phyloP scores from a whole-genome alignment of 1,140 invertebrate species.

The Eurosta solidaginis region DNA sequence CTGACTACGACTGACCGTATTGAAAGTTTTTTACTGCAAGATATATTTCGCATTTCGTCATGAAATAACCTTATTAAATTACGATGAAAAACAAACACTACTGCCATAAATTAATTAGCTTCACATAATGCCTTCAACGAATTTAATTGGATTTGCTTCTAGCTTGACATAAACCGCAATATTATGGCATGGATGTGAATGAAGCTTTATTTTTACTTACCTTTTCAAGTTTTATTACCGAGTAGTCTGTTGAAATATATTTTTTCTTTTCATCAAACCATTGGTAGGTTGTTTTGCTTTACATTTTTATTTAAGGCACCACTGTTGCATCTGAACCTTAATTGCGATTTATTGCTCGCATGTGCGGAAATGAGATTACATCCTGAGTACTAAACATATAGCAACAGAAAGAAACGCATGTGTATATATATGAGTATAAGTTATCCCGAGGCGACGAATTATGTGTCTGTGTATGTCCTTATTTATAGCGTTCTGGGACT shows the following conservation, averaged over 20 bases:
- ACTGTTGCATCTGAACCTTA: conserved; percentile 21
- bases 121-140: not conserved
- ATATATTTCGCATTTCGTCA: too few relatives aligned
- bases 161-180: not conserved
- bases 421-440: not conserved
- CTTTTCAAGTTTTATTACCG: not conserved
- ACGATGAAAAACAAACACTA: not conserved
- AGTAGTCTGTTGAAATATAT: not conserved
- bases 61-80: too few relatives aligned
- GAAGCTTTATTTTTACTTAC: not conserved
- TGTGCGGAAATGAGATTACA: conserved; percentile 29
- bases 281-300: not conserved
- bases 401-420: not conserved
- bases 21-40: too few relatives aligned
- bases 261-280: not conserved
- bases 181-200: not conserved
- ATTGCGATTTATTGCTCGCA: conserved; percentile 26
- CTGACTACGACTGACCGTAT: too few relatives aligned
- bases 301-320: conserved; percentile 22
- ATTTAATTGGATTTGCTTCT: conserved; percentile 6
- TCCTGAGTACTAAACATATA: not conserved
- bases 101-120: conserved; percentile 11
- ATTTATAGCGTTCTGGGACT: not conserved
- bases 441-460: conserved; percentile 2
- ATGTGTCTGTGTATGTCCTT: not conserved